phyloP scores from a whole-genome alignment of 2,113 vertebrate species.

The Uria lomvia region DNA sequence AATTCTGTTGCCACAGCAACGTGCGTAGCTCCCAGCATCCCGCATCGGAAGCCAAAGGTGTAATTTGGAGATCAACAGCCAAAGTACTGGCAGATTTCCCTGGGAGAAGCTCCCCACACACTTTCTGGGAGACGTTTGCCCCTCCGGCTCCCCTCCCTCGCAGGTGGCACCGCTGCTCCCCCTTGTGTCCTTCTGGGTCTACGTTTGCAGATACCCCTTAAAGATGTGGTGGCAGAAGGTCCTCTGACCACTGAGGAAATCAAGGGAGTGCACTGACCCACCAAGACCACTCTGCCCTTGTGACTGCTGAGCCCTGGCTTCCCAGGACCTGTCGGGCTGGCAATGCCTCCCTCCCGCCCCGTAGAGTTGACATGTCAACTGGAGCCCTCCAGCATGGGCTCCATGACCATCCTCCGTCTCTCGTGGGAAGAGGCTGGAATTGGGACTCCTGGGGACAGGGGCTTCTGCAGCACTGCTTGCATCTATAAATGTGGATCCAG shows the following conservation, averaged over 20 bases:
- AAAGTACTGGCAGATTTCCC: slow-evolving; percentile 55
- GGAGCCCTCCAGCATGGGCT: background rate
- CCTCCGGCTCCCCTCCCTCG: background rate
- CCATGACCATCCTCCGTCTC: background rate
- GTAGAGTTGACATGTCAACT: background rate
- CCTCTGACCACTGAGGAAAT: background rate
- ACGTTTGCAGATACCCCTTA: background rate
- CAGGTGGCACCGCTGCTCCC: background rate
- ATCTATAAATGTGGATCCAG: background rate
- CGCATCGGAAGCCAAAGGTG: slow-evolving; percentile 64
- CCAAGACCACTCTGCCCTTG: background rate
- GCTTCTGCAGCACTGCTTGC: background rate
- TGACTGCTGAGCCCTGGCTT: background rate
- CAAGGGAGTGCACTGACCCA: background rate
- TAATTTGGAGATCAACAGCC: slow-evolving; percentile 79
- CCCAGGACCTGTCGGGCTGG: background rate
- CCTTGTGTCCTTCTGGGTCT: background rate
- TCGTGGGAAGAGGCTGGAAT: background rate
- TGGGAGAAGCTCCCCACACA: slow-evolving; percentile 18
- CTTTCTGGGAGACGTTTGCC: background rate
- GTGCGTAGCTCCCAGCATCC: slow-evolving; percentile 50
- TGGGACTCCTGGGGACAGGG: background rate
- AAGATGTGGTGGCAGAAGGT: background rate
- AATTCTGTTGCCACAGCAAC: slow-evolving; percentile 80
- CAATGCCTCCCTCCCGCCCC: background rate